Conservation (phyloP, 2,113 vertebrate genomes). For the Bufo bufo region DNA sequence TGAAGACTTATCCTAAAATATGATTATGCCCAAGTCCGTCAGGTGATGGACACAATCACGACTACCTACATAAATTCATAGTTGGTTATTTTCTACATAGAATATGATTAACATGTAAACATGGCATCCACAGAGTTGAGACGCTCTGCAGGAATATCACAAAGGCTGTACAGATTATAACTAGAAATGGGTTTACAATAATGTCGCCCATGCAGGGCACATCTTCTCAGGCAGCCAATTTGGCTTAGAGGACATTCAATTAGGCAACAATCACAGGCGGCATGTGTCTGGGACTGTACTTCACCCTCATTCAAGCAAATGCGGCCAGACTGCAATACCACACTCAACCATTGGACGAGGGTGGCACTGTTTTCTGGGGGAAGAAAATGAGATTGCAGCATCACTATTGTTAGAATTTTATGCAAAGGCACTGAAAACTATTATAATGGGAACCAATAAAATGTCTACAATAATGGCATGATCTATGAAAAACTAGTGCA, state of each 20-base stretch:
- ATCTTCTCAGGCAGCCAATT: not conserved
- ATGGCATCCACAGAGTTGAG: not conserved
- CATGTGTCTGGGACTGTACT: not conserved
- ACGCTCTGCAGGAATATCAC: not conserved
- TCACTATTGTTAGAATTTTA: not conserved
- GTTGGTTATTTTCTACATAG: not conserved
- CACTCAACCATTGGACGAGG: not conserved
- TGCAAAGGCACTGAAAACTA: slow-evolving; percentile 12
- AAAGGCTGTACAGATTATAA: slow-evolving; percentile 2
- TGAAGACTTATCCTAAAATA: not conserved
- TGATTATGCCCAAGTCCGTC: not conserved
- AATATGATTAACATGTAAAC: not conserved
- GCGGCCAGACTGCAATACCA: not conserved
- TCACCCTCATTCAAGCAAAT: not conserved
- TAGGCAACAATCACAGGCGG: too few species aligned
- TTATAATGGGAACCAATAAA: not conserved
- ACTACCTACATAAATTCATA: not conserved
- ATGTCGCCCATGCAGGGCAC: not conserved
- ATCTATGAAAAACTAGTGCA: too few species aligned
- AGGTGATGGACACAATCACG: not conserved
- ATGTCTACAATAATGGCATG: too few species aligned
- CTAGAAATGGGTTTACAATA: not conserved
- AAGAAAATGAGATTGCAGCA: not conserved
- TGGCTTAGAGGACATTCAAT: not conserved
- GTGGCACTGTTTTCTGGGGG: not conserved